Conservation (phyloP, 2,888 invertebrate genomes). For the Geophilus truncorum region DNA sequence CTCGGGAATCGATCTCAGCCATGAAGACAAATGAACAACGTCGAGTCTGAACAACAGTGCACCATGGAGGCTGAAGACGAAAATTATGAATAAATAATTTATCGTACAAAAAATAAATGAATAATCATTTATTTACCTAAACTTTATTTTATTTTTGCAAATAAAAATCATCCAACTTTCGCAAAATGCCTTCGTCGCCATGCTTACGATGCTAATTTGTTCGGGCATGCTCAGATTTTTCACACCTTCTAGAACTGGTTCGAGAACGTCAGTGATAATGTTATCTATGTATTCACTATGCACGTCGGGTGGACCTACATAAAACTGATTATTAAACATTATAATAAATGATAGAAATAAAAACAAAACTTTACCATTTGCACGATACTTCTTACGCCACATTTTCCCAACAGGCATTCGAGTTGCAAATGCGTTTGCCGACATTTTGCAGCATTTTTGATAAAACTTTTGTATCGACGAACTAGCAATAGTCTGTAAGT, state of each 20-base stretch:
- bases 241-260: conserved; percentile 72
- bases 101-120: not conserved
- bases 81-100: not conserved
- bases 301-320: conserved; percentile 46
- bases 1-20: conserved; percentile 57
- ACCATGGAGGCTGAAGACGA: conserved; percentile 59
- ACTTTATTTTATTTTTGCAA: conserved; percentile 72
- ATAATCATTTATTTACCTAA: conserved; percentile 53
- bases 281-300: conserved; percentile 64
- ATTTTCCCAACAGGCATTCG: conserved; percentile 30
- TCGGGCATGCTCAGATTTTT: conserved; percentile 50
- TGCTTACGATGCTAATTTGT: conserved; percentile 65
- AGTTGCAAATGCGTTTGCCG: not conserved
- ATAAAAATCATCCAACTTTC: conserved; percentile 85
- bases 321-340: not conserved
- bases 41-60: conserved; percentile 74
- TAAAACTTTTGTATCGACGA: conserved; percentile 32
- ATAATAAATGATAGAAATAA: not conserved
- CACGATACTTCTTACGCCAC: conserved; percentile 26
- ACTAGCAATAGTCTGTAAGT: conserved; percentile 32
- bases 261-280: conserved; percentile 69
- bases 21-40: conserved; percentile 70
- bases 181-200: conserved; percentile 74
- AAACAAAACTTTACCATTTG: not conserved
- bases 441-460: not conserved